phyloP scores from a whole-genome alignment of 2,797 vertebrate species.

The Phrynocephalus forsythii region DNA sequence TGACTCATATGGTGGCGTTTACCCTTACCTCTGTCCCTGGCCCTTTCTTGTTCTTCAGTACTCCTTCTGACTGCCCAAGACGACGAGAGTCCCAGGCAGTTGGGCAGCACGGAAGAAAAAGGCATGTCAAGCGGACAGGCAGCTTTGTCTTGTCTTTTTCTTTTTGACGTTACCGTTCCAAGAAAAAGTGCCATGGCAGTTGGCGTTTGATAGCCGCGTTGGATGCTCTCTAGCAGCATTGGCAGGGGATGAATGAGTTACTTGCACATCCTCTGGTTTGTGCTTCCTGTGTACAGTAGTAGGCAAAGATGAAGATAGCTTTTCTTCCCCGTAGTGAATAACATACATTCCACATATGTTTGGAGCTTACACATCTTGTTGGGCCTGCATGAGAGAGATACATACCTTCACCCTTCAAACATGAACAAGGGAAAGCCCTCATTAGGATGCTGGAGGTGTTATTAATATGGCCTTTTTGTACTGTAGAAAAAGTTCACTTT shows the following conservation, averaged over 20 bases:
- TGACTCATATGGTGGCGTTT: neutral
- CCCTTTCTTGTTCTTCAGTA: neutral
- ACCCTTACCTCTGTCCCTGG: neutral
- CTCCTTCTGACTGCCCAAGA: neutral
- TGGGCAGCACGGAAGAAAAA: neutral
- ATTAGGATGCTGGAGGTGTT: neutral
- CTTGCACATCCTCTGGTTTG: neutral
- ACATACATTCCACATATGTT: neutral
- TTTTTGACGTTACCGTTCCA: neutral
- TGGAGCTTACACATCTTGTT: neutral
- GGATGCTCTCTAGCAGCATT: neutral
- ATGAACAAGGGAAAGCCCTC: neutral
- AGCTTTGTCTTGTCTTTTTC: neutral
- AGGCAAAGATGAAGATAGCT: neutral
- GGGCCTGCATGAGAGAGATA: neutral
- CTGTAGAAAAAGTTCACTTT: neutral
- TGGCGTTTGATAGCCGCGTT: neutral
- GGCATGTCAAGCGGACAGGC: neutral
- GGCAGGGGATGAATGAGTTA: slow-evolving; percentile 7
- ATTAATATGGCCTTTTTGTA: neutral
- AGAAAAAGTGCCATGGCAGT: neutral
- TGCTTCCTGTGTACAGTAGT: neutral
- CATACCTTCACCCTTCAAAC: neutral
- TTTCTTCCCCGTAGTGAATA: neutral
- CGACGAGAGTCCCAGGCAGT: neutral